A percentile compares a stretch with the other conserved stretches of the same genome.
phyloP scores from a whole-genome alignment of 2,888 invertebrate genomes.

The Hemicrepidius hirtus region DNA sequence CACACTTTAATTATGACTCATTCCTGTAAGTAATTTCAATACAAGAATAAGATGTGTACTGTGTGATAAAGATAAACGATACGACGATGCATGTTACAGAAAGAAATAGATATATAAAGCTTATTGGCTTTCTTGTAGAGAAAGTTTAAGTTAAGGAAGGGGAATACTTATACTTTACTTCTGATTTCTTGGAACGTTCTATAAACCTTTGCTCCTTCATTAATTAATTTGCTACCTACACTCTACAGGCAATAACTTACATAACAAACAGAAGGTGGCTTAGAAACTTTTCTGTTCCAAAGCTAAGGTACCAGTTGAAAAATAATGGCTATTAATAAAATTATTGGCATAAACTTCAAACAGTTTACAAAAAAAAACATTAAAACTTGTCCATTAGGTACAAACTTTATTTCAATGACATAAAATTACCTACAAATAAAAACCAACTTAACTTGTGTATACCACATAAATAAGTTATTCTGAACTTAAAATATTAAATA shows the following conservation, averaged over 20 bases:
- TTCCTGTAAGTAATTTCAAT: neutral
- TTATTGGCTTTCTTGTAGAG: neutral
- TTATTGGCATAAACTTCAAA: too few species aligned
- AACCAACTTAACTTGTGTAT: neutral
- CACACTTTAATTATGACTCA: slow-evolving; percentile 29
- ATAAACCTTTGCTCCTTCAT: too few species aligned
- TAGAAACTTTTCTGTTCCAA: too few species aligned
- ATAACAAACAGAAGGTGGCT: too few species aligned
- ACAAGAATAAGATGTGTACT: neutral
- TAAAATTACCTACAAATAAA: slow-evolving; percentile 19
- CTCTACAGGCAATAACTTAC: too few species aligned
- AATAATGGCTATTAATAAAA: too few species aligned
- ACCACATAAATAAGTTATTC: slow-evolving; percentile 19
- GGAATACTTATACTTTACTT: neutral
- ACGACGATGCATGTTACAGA: neutral
- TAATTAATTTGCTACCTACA: too few species aligned
- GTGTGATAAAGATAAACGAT: neutral
- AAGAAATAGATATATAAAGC: neutral
- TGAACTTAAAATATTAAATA: slow-evolving; percentile 45
- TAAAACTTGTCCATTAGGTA: neutral
- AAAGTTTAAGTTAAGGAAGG: neutral
- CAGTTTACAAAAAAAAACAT: too few species aligned
- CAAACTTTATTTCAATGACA: slow-evolving; percentile 18
- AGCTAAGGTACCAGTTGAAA: too few species aligned
- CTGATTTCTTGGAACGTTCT: neutral